Conservation (phyloP, 2,797 vertebrate genomes). For the Synaphobranchus kaupii region DNA sequence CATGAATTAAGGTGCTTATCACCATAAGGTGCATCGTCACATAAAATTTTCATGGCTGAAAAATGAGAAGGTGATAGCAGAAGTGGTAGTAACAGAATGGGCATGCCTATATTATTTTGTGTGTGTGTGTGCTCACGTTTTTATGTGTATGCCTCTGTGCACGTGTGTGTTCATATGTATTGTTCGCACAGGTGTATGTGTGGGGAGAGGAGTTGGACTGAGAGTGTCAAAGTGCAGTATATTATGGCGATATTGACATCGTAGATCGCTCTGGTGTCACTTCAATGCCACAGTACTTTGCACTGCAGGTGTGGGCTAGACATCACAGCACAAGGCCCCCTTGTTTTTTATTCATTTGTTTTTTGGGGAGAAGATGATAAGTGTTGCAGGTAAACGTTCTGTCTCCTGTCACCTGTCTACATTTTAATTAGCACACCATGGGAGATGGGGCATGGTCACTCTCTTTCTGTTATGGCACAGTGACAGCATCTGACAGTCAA, state of each 20-base stretch:
- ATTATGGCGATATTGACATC: not conserved
- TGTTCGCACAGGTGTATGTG: not conserved
- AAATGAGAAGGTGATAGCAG: not conserved
- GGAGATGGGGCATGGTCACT: not conserved
- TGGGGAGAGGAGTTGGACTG: not conserved
- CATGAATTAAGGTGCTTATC: not conserved
- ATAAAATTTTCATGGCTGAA: not conserved
- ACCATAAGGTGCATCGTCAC: too few species aligned
- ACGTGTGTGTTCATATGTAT: not conserved
- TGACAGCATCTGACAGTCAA: constrained; percentile 41
- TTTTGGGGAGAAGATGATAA: not conserved
- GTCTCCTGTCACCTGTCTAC: not conserved
- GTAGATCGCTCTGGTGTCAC: not conserved
- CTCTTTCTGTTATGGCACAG: not conserved
- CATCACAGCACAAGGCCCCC: not conserved
- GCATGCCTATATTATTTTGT: not conserved
- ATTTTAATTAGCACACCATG: not conserved
- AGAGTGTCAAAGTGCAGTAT: constrained; percentile 30
- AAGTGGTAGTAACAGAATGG: not conserved
- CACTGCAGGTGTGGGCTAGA: not conserved
- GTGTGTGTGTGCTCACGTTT: constrained; percentile 18
- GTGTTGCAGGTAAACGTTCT: not conserved
- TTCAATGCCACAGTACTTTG: not conserved
- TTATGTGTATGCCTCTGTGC: not conserved
- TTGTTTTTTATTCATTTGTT: not conserved